Base-by-base conservation (phyloP, 1,140 invertebrate species). In the Drosophila paulistorum region DNA sequence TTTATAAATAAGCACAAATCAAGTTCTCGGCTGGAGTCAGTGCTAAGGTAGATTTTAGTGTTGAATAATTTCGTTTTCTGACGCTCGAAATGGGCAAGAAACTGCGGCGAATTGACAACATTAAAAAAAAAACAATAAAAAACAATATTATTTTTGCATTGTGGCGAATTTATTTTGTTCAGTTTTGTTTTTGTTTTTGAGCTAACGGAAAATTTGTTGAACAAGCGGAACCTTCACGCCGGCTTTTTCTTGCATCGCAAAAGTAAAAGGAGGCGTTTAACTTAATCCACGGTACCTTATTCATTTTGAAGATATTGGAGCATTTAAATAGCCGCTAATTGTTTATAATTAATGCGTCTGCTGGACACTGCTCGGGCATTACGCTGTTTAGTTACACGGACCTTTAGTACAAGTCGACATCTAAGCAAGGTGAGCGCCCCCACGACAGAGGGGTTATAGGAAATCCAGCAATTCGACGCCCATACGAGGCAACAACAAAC, bases 371-470 rank as follows among this genome's bases (percentile, higher is more conserved):
- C 33, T 10, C 71, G 68, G 30, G 58, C 62, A 14, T 33, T 82
- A 58, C 51, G 58, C 17, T 57, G 58, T n/a, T 42, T 74, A 59
- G 41, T 86, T 14, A 39, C 45, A 45, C 69, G 83, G 26, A 77
- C 61, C 42, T 68, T 68, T 57, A 77, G 64, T 23, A 48, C 48
- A 33, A 73, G 26, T 39, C 61, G 51, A 7, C 37, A 61, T 54
- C 10, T 74, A 55, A 35, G 68, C 57, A 87, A 79, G 67, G 82
- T 86, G 45, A 87, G 82, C 61, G 7, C 35, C 35, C 5, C 35
- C 35, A 37, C 2, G 30, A 30, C 39, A 13, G 23, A 17, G 26
- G 41, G 41, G 11, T 11, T 30, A 6, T 30, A 30, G 9, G 10
- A 63, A 42, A 23, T 51, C 7, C 45, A 51, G 14, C 17, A 30